Base-by-base conservation (phyloP, 2,888 invertebrate species). In the Eutolmus rufibarbis region DNA sequence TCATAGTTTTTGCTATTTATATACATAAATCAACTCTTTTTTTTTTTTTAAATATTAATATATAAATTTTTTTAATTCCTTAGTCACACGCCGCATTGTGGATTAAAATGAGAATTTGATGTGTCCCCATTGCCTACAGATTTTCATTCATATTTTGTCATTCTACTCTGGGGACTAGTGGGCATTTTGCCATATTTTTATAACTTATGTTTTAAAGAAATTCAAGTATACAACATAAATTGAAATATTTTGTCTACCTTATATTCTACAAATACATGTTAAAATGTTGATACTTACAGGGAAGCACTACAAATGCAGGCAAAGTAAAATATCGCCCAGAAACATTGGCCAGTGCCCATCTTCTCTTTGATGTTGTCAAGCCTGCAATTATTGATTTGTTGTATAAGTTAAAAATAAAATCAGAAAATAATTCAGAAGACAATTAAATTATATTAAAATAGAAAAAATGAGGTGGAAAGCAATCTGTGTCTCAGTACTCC, bases 231-330 rank as follows among this genome's bases (percentile, higher is more conserved):
- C 66, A 23, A 40, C 12, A 66, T 66, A 66, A 66, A 66, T 66
- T 66, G 23, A 66, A 66, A 23, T 66, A 9, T 23, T 57, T 19
- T 56, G 1, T 46, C 4, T 66, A 14, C 14, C 2, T 66, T 23
- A 66, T 19, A 28, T 23, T 23, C 12, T 66, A 66, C 0, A 66
- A 28, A 66, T 28, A 66, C 19, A 66, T 66, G 12, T 28, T 2
- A 12, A 23, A 28, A 23, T 66, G 16, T n/a, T 84, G 85, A 88
- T 92, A 93, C 93, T 93, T 91, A 93, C 93, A 93, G 90, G 89
- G 93, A 93, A 89, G 93, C 93, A 90, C 93, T 93, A 91, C 93
- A 93, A 89, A 93, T 91, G 90, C 92, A 93, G 90, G 92, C 92
- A 91, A 93, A 92, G 90, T 92, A 93, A 89, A 93, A 92, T 90